phyloP scores from a whole-genome alignment of 2,113 vertebrate genomes.

The Toxotes chatareus region DNA sequence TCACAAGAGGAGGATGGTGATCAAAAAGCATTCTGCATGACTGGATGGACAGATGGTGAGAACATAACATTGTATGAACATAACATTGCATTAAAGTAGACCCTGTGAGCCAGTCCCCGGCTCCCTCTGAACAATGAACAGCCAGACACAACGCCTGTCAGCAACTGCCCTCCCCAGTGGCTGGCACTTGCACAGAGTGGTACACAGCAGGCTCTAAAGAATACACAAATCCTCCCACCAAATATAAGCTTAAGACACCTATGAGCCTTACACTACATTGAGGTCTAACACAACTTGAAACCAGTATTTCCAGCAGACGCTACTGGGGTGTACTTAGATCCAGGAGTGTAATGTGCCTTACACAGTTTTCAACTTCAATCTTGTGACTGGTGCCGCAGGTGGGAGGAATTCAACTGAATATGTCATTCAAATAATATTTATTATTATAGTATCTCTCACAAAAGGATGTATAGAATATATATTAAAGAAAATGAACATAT shows the following conservation, averaged over 20 bases:
- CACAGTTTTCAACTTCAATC: constrained; percentile 26
- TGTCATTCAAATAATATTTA: constrained; percentile 1
- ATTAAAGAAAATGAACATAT: constrained; percentile 11
- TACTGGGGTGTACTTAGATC: not conserved
- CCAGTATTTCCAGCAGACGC: constrained; percentile 15
- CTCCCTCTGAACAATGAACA: constrained; percentile 68
- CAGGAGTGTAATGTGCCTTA: not conserved
- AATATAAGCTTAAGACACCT: not conserved
- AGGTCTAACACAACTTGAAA: constrained; percentile 9
- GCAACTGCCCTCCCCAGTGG: constrained; percentile 55
- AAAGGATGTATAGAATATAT: not conserved
- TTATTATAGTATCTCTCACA: too few species aligned
- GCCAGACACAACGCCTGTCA: constrained; percentile 59
- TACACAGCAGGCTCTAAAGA: constrained; percentile 30
- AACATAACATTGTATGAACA: constrained; percentile 9
- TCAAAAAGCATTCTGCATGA: constrained; percentile 41
- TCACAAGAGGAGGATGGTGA: constrained; percentile 21
- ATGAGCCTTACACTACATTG: not conserved
- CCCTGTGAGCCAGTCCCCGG: constrained; percentile 32
- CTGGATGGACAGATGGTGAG: constrained; percentile 33
- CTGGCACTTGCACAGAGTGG: constrained; percentile 55
- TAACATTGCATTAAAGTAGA: constrained; percentile 37
- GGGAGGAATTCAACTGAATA: constrained; percentile 5
- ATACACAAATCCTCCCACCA: constrained; percentile 38
- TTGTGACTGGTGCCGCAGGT: not conserved